Conservation (phyloP, 2,888 invertebrate genomes). For the Mythimna albipuncta region DNA sequence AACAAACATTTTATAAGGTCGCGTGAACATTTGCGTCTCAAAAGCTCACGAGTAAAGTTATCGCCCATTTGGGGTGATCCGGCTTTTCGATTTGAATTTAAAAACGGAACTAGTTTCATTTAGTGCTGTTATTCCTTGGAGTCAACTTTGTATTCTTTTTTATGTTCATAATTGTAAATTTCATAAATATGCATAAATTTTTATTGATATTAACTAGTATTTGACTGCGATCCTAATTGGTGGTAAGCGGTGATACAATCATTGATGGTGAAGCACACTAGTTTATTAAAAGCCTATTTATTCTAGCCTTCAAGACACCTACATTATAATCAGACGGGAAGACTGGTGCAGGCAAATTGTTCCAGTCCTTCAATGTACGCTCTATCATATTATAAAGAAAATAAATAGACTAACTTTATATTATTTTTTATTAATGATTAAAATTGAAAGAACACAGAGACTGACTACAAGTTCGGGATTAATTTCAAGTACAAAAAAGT, state of each 20-base stretch:
- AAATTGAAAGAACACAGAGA: not conserved
- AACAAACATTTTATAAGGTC: conserved; percentile 50
- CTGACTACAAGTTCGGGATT: not conserved
- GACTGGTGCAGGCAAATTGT: too few species aligned
- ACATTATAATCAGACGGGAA: too few species aligned
- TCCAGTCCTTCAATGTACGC: too few species aligned
- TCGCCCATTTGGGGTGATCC: conserved; percentile 39
- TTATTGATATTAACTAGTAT: too few species aligned
- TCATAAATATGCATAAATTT: too few species aligned
- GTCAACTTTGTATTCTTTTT: conserved; percentile 41
- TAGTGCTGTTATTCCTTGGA: conserved; percentile 43
- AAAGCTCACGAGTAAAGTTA: conserved; percentile 43
- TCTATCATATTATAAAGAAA: too few species aligned
- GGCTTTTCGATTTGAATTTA: conserved; percentile 60
- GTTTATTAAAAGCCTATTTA: too few species aligned
- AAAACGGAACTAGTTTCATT: conserved; percentile 56
- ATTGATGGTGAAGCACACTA: too few species aligned
- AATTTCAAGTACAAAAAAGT: not conserved
- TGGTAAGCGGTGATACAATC: too few species aligned
- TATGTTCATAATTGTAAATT: conserved; percentile 2
- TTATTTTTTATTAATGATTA: not conserved
- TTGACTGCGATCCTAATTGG: too few species aligned
- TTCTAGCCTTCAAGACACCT: too few species aligned
- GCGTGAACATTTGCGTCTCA: conserved; percentile 44
- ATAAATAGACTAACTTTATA: too few species aligned